phyloP scores from a whole-genome alignment of 2,888 invertebrate species.

The Drosophila meridionalis region DNA sequence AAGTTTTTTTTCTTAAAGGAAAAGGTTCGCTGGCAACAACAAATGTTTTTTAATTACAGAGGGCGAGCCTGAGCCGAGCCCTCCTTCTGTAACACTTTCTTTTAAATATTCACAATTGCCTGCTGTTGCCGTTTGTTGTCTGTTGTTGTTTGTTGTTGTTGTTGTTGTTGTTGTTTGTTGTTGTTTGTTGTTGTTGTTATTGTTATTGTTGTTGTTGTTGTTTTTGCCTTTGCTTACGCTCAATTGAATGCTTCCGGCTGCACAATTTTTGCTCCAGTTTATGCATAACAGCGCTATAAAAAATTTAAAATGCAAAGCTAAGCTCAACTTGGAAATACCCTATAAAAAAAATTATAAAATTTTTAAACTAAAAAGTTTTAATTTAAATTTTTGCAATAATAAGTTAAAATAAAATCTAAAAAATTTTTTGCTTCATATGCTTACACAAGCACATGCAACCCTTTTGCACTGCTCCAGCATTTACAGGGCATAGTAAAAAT shows the following conservation, averaged over 20 bases:
- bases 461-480: background rate
- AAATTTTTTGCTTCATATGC: too few relatives aligned
- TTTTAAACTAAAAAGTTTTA: background rate
- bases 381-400: background rate
- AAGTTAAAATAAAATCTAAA: background rate
- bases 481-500: conserved; percentile 31
- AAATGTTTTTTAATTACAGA: conserved; percentile 56
- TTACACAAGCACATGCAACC: accelerated
- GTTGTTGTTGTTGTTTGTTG: conserved; percentile 4
- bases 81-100: conserved; percentile 40
- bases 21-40: conserved; percentile 37
- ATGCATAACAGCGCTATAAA: conserved; percentile 74
- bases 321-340: conserved; percentile 2
- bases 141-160: conserved; percentile 14
- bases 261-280: conserved; percentile 67
- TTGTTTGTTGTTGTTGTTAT: conserved; percentile 13
- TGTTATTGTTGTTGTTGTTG: conserved; percentile 6
- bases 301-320: conserved; percentile 10
- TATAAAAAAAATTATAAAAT: background rate
- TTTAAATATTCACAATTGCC: conserved; percentile 64
- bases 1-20: conserved; percentile 23
- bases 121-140: conserved; percentile 18
- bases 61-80: background rate
- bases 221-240: conserved; percentile 53
- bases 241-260: conserved; percentile 75